These are phyloP conservation scores for Podabrus alpinus DNA, from an alignment of 2,888 invertebrate species.

Conservation along the genomic window DNA sequence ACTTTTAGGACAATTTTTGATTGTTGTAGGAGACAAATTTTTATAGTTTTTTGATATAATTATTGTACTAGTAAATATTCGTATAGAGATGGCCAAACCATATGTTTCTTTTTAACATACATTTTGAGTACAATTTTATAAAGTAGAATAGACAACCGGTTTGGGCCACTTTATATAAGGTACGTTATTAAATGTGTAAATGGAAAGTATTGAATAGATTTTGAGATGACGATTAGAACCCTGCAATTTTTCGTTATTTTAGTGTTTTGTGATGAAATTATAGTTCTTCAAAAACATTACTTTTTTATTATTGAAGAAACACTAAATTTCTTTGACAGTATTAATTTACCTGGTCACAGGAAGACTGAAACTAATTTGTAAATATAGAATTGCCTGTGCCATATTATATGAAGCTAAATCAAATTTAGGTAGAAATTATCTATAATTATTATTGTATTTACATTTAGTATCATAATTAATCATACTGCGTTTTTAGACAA, in stretches of 20 bases:
- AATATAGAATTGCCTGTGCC: conserved; percentile 35
- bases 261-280: background rate
- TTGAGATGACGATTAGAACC: background rate
- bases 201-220: background rate
- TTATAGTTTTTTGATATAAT: background rate
- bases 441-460: conserved; percentile 19
- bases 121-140: background rate
- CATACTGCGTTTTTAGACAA: background rate
- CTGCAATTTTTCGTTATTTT: background rate
- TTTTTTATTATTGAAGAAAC: background rate
- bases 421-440: conserved; percentile 31
- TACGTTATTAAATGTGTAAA: background rate
- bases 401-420: conserved; percentile 33
- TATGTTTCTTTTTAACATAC: background rate
- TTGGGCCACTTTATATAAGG: background rate
- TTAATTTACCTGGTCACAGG: conserved; percentile 31
- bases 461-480: conserved; percentile 3
- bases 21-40: conserved; percentile 1
- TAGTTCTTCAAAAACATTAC: background rate
- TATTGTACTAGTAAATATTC: background rate
- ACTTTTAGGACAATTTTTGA: background rate
- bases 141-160: background rate
- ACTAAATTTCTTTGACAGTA: conserved; percentile 2
- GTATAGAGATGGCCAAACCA: background rate
- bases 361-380: conserved; percentile 43